These are phyloP conservation scores for Sesia bembeciformis DNA, from an alignment of 2,888 invertebrate species.

Conservation along the genomic window DNA sequence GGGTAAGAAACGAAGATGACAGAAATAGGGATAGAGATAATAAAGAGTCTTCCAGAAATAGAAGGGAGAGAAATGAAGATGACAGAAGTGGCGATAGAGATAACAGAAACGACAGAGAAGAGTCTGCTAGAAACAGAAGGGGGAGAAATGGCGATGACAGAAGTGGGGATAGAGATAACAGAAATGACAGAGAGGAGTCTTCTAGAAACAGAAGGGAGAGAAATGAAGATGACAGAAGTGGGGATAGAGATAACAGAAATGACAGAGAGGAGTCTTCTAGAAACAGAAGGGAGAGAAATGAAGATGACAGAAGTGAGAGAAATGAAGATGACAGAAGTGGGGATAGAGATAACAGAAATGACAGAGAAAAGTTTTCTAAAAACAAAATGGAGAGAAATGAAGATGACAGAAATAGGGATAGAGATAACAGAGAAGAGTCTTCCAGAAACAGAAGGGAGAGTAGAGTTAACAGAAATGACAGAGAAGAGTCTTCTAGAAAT, in stretches of 20 bases:
- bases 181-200: slow-evolving; percentile 7
- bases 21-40: too few species aligned
- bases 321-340: slow-evolving; percentile 9
- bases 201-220: slow-evolving; percentile 9
- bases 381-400: slow-evolving; percentile 5
- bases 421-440: neutral
- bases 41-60: too few species aligned
- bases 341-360: slow-evolving; percentile 6
- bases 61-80: too few species aligned
- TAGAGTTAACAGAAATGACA: slow-evolving; percentile 4
- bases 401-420: slow-evolving; percentile 6
- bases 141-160: too few species aligned
- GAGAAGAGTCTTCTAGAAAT: slow-evolving; percentile 6
- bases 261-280: slow-evolving; percentile 8
- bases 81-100: too few species aligned
- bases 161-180: slow-evolving; percentile 1
- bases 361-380: slow-evolving; percentile 5
- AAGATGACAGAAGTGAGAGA: slow-evolving; percentile 9
- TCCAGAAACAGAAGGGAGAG: slow-evolving; percentile 3
- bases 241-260: slow-evolving; percentile 4
- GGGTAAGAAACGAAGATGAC: too few species aligned
- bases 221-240: slow-evolving; percentile 8
- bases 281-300: slow-evolving; percentile 6
- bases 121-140: too few species aligned
- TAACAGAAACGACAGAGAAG: too few species aligned